Evolutionary conservation across 2,113 vertebrate genomes (phyloP), one percentile per base, ranked within the genome.

Genomic region (Gobius niger): DNA sequence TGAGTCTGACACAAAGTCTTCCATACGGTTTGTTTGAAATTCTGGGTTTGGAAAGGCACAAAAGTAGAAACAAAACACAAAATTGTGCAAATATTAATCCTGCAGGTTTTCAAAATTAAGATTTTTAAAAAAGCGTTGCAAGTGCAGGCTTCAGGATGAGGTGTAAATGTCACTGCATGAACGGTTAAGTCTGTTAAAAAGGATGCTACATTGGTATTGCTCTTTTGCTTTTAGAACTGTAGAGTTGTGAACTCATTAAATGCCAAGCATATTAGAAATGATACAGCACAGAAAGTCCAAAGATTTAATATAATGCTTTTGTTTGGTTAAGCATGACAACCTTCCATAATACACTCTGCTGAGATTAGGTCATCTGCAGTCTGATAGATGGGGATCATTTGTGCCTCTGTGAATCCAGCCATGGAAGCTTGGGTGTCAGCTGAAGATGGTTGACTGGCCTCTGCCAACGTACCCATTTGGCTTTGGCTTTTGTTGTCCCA

Each of bases 401-500:
- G 77, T 76, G 67, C 50, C 67, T 1, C 0, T 65, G 57, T 77
- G 80, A 86, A 79, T 76, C 56, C 18, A 70, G 69, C 68, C 12
- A 3, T 61, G 65, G 74, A 65, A 70, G 69, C 66, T 72, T 72
- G 74, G 13, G 59, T 69, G 52, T 82, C 70, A 64, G 16, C 73
- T 69, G 66, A 70, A 46, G 68, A 60, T 66, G 81, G 69, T 77
- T 67, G 75, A 69, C 75, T 11, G 57, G 81, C 81, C 78, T 71
- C 63, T 75, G 88, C 82, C 87, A 80, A 53, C 76, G 72, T 86
- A 89, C 80, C 90, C 85, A 87, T 74, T 63, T 77, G 86, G 85
- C 85, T 90, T 68, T 89, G 89, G 86, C 87, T 88, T 85, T 78
- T 92, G 88, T 91, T 92, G 87, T 93, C 86, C 87, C 84, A 70